phyloP scores from a whole-genome alignment of 1,140 invertebrate genomes.

The Phthorimaea operculella region DNA sequence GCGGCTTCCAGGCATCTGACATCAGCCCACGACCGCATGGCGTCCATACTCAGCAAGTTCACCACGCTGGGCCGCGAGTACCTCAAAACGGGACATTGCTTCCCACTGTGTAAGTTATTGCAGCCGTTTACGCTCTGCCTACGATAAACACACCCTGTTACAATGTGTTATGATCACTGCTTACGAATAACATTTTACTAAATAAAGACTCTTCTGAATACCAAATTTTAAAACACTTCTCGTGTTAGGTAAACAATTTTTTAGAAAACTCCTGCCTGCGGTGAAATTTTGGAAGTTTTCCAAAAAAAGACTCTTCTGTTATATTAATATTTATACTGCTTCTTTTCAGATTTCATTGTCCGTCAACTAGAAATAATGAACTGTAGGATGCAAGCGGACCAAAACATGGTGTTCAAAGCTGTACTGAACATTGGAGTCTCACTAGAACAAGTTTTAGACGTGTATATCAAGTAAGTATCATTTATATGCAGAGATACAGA shows the following conservation, averaged over 20 bases:
- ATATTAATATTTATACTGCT: not conserved
- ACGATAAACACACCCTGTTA: too few species aligned
- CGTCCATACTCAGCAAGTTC: constrained; percentile 78
- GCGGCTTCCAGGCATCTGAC: constrained; percentile 38
- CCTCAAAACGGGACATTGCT: constrained; percentile 78
- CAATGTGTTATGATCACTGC: too few species aligned
- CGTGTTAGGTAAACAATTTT: too few species aligned
- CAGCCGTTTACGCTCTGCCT: too few species aligned
- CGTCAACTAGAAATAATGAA: constrained; percentile 80
- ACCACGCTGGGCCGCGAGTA: constrained; percentile 79
- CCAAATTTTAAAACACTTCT: too few species aligned
- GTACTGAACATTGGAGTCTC: constrained; percentile 77
- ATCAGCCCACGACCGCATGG: constrained; percentile 72
- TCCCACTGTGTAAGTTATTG: constrained; percentile 31
- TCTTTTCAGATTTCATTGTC: constrained; percentile 74
- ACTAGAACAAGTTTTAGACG: constrained; percentile 77
- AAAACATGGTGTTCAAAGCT: constrained; percentile 75
- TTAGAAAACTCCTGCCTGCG: too few species aligned
- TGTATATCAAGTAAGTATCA: constrained; percentile 74
- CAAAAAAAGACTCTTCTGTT: too few species aligned
- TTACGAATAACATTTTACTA: too few species aligned
- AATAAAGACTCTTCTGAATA: too few species aligned
- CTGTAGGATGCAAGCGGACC: constrained; percentile 74
- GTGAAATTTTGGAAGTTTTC: too few species aligned
- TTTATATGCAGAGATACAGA: too few species aligned